Evolutionary conservation across 2,797 vertebrate species (phyloP).

Genomic region (Cephalopachus bancanus): DNA sequence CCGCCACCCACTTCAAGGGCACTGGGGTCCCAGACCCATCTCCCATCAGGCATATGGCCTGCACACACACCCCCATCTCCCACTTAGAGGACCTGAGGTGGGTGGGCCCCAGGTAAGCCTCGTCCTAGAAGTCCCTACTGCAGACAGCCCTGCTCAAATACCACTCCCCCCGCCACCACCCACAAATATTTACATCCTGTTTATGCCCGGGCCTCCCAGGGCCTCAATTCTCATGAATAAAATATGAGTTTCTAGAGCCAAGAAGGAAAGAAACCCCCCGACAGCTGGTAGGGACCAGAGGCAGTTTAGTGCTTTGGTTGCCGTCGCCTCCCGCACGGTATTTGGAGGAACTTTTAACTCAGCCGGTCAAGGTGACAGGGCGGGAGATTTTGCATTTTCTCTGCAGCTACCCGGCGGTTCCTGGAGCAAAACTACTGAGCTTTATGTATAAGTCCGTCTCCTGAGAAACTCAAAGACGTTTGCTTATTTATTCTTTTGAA

Average conservation of each 20-base stretch:
- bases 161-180: slow-evolving; percentile 30
- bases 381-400: not conserved
- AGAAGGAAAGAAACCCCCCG: slow-evolving; percentile 81
- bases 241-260: slow-evolving; percentile 87
- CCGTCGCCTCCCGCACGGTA: slow-evolving; percentile 76
- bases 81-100: not conserved
- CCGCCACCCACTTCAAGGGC: not conserved
- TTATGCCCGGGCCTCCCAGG: slow-evolving; percentile 81
- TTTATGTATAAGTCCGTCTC: not conserved
- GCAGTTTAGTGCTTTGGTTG: slow-evolving; percentile 86
- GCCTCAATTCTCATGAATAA: slow-evolving; percentile 88
- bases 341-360: slow-evolving; percentile 9
- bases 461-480: slow-evolving; percentile 3
- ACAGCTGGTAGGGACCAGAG: slow-evolving; percentile 82
- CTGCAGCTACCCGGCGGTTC: not conserved
- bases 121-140: not conserved
- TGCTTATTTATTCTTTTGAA: not conserved
- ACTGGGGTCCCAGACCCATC: not conserved
- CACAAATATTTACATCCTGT: slow-evolving; percentile 89
- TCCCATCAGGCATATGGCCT: not conserved
- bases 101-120: slow-evolving; percentile 57
- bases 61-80: no score
- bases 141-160: slow-evolving; percentile 22
- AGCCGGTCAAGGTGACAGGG: not conserved
- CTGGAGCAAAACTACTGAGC: not conserved